Evolutionary conservation across 2,113 vertebrate species (phyloP).

Genomic region (Caranx ignobilis): DNA sequence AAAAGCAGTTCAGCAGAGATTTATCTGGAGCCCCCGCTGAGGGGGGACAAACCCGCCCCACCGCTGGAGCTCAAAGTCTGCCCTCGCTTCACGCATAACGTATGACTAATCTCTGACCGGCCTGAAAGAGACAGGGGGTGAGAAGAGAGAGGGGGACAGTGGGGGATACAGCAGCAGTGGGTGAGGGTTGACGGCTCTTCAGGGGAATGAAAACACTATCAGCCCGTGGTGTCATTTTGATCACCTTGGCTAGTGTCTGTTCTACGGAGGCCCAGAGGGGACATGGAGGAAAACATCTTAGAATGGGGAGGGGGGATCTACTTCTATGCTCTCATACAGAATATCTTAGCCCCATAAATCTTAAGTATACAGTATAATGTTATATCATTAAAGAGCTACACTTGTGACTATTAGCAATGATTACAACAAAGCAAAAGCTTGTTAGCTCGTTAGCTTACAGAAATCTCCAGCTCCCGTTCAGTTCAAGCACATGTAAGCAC

Average conservation of each 20-base stretch:
- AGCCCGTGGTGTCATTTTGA: neutral
- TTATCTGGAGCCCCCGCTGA: conserved; percentile 55
- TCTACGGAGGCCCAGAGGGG: too few relatives aligned
- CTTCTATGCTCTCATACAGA: too few relatives aligned
- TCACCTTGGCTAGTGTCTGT: neutral
- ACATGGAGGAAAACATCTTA: too few relatives aligned
- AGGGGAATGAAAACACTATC: neutral
- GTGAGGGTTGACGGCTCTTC: neutral
- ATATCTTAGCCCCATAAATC: too few relatives aligned
- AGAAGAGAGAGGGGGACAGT: neutral
- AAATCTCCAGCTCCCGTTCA: too few relatives aligned
- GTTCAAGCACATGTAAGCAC: too few relatives aligned
- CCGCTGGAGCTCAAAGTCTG: conserved; percentile 35
- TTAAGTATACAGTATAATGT: too few relatives aligned
- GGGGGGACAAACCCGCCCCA: conserved; percentile 32
- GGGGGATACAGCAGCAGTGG: neutral
- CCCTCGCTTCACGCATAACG: conserved; percentile 41
- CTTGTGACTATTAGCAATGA: too few relatives aligned
- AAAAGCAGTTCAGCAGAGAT: conserved; percentile 34
- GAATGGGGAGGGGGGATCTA: too few relatives aligned
- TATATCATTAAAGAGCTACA: too few relatives aligned
- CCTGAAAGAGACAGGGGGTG: conserved; percentile 24
- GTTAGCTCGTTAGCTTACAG: too few relatives aligned
- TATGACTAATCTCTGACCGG: conserved; percentile 58
- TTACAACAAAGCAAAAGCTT: too few relatives aligned